These are phyloP conservation scores for Drosophila tropicalis DNA, from an alignment of 1,140 invertebrate genomes.

Conservation along the genomic window DNA sequence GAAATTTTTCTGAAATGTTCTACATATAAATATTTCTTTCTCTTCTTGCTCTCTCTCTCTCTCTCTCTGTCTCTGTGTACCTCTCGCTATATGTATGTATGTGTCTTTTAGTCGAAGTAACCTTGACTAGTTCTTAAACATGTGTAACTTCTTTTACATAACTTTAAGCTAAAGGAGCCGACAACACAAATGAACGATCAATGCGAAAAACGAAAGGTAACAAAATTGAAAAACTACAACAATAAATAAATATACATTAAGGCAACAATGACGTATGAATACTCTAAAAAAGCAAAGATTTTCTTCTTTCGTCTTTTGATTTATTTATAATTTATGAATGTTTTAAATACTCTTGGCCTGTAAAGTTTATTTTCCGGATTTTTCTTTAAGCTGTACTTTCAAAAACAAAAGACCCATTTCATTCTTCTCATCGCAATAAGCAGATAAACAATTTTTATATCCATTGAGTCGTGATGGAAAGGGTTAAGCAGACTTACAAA, in stretches of 20 bases:
- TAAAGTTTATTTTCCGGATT: no score
- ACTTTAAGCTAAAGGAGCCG: slow-evolving; percentile 21
- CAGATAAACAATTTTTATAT: no score
- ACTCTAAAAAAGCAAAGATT: not conserved
- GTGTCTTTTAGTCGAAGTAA: slow-evolving; percentile 22
- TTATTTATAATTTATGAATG: no score
- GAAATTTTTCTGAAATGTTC: slow-evolving; percentile 49
- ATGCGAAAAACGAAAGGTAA: slow-evolving; percentile 22
- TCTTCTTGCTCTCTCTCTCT: not conserved
- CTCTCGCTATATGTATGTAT: not conserved
- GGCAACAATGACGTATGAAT: not conserved
- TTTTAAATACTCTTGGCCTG: no score
- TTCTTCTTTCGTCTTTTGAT: no score
- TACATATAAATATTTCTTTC: not conserved
- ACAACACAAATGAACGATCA: slow-evolving; percentile 44
- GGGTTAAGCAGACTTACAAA: no score
- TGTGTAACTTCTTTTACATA: slow-evolving; percentile 42
- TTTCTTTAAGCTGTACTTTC: no score
- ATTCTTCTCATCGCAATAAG: no score
- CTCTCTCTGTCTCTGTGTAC: not conserved
- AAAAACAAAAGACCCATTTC: no score
- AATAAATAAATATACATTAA: no score
- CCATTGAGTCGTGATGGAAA: no score
- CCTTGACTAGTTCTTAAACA: slow-evolving; percentile 57
- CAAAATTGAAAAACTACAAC: slow-evolving; percentile 12